phyloP scores from a whole-genome alignment of 1,140 invertebrate genomes.

The Drosophila sp. region DNA sequence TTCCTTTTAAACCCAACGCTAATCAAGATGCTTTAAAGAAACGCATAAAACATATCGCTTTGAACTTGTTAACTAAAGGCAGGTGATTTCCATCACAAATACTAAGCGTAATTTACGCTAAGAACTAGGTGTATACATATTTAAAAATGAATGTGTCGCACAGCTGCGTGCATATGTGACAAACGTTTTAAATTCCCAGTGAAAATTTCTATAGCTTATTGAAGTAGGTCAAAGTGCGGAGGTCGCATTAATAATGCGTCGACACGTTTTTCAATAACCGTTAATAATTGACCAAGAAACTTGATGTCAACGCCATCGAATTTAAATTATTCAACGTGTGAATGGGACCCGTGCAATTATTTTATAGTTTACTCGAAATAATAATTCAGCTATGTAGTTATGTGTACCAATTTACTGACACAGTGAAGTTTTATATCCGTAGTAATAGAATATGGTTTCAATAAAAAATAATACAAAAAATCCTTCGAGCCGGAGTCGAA shows the following conservation, averaged over 20 bases:
- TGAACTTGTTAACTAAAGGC: too few species aligned
- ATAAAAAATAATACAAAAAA: conserved; percentile 9
- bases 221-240: conserved; percentile 8
- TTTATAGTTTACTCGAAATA: not conserved
- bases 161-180: conserved; percentile 12
- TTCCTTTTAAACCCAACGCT: too few species aligned
- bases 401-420: too few species aligned
- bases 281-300: not conserved
- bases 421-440: too few species aligned
- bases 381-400: not conserved
- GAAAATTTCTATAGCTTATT: not conserved
- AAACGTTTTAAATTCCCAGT: not conserved
- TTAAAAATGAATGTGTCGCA: not conserved
- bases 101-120: too few species aligned
- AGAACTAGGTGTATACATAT: too few species aligned
- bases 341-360: not conserved
- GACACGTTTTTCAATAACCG: conserved; percentile 13
- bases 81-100: too few species aligned
- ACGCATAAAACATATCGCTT: too few species aligned
- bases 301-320: conserved; percentile 2
- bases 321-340: not conserved
- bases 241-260: not conserved
- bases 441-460: not conserved
- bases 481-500: conserved; percentile 41
- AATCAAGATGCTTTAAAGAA: too few species aligned